A percentile compares a stretch with the other conserved stretches of the same genome.
Evolutionary conservation across 2,888 invertebrate species (phyloP).

Genomic region (Molorchus minor): DNA sequence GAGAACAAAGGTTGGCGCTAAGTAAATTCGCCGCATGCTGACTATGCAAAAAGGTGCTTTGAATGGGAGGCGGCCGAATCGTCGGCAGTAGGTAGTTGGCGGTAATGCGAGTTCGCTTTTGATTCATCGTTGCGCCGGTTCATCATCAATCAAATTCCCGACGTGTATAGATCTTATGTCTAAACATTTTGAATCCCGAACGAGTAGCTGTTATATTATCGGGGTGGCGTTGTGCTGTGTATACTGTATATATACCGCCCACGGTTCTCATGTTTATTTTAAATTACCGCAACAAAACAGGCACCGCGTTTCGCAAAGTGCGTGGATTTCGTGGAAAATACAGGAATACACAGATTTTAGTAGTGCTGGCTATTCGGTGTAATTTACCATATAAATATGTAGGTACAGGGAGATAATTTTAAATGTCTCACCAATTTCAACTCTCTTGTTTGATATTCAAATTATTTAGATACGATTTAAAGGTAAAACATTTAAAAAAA

Average conservation of each 20-base stretch:
- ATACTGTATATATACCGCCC: constrained; percentile 1
- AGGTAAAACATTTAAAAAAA: too few species aligned
- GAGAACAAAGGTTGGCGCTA: background rate
- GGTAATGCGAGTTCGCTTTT: constrained; percentile 19
- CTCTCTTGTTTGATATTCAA: too few species aligned
- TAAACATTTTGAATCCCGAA: constrained; percentile 24
- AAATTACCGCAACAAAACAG: constrained; percentile 6
- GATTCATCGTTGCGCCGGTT: constrained; percentile 35
- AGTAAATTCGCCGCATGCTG: background rate
- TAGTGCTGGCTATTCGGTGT: too few species aligned
- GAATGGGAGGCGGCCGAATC: constrained; percentile 16
- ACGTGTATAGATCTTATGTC: constrained; percentile 44
- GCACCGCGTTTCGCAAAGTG: background rate
- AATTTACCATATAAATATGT: too few species aligned
- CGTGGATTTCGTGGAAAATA: background rate
- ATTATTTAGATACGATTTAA: too few species aligned
- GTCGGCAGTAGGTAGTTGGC: constrained; percentile 26
- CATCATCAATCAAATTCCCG: constrained; percentile 44
- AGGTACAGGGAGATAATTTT: too few species aligned
- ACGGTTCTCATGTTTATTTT: constrained; percentile 10
- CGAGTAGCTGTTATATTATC: constrained; percentile 13
- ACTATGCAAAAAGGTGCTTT: constrained; percentile 9
- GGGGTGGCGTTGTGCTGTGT: background rate
- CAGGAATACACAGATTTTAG: too few species aligned
- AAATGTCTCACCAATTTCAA: too few species aligned